Evolutionary conservation across 2,888 invertebrate species (phyloP).

Genomic region (Eilema sororculum): DNA sequence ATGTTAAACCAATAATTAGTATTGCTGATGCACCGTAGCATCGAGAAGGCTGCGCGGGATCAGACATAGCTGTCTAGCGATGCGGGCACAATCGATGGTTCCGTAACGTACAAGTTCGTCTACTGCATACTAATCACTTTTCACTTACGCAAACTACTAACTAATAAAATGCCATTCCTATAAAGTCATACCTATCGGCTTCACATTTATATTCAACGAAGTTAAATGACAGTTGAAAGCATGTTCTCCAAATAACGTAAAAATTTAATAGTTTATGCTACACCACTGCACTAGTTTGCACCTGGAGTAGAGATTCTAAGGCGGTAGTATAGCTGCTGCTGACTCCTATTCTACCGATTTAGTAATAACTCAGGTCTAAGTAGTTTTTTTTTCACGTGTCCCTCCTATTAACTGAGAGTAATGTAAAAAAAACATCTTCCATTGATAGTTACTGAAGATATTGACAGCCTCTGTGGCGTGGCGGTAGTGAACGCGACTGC

Average conservation of each 20-base stretch:
- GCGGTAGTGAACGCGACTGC: no score
- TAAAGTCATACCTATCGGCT: background rate
- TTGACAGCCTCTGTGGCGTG: no score
- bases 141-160: slow-evolving; percentile 56
- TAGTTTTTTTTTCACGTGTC: no score
- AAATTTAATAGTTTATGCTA: no score
- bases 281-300: no score
- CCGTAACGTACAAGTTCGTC: slow-evolving; percentile 64
- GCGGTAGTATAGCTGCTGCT: background rate
- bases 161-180: slow-evolving; percentile 13
- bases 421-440: no score
- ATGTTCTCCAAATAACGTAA: background rate
- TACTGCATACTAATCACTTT: slow-evolving; percentile 77
- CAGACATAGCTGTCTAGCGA: slow-evolving; percentile 67
- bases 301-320: background rate
- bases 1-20: slow-evolving; percentile 70
- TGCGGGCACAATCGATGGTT: slow-evolving; percentile 74
- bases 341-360: background rate
- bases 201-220: background rate
- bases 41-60: slow-evolving; percentile 78
- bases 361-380: background rate
- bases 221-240: background rate
- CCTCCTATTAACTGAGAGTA: no score
- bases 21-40: slow-evolving; percentile 68
- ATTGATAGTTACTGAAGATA: no score